These are phyloP conservation scores for Oreochromis grahami DNA, from an alignment of 2,797 vertebrate species.

Conservation along the genomic window DNA sequence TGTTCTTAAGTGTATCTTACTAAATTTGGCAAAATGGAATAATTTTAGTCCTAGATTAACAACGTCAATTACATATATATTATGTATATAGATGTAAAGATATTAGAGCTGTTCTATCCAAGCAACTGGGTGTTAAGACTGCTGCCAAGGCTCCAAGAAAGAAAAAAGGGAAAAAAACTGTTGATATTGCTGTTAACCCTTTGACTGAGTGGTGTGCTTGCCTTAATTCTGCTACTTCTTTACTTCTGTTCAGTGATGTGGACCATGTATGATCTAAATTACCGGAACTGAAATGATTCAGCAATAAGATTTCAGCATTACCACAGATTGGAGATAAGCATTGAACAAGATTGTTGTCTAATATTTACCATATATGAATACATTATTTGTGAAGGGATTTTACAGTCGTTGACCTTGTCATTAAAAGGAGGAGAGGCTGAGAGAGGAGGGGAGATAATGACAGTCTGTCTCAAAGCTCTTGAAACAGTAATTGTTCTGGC, in stretches of 20 bases:
- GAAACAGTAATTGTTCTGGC: slow-evolving; percentile 21
- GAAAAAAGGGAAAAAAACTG: not conserved
- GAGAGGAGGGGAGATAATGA: slow-evolving; percentile 13
- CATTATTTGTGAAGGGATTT: not conserved
- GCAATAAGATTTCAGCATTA: slow-evolving; percentile 27
- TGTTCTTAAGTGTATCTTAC: not conserved
- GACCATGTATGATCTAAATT: slow-evolving; percentile 4
- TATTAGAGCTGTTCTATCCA: not conserved
- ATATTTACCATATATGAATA: not conserved
- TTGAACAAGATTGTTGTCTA: not conserved
- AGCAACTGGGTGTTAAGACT: not conserved
- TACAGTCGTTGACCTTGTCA: slow-evolving; percentile 19
- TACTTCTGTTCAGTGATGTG: slow-evolving; percentile 1
- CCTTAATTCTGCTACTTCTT: slow-evolving; percentile 10
- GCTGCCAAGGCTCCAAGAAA: not conserved
- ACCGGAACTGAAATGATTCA: not conserved
- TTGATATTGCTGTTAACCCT: slow-evolving; percentile 1
- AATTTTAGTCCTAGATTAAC: not conserved
- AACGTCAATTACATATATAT: not conserved
- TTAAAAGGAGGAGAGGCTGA: not conserved
- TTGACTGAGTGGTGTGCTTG: not conserved
- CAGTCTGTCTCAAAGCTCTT: not conserved
- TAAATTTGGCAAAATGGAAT: not conserved
- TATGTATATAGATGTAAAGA: not conserved
- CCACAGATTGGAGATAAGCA: slow-evolving; percentile 9